Evolutionary conservation across 2,113 vertebrate species (phyloP), one percentile per base, ranked within the genome.

Genomic region (Festucalex cinctus): DNA sequence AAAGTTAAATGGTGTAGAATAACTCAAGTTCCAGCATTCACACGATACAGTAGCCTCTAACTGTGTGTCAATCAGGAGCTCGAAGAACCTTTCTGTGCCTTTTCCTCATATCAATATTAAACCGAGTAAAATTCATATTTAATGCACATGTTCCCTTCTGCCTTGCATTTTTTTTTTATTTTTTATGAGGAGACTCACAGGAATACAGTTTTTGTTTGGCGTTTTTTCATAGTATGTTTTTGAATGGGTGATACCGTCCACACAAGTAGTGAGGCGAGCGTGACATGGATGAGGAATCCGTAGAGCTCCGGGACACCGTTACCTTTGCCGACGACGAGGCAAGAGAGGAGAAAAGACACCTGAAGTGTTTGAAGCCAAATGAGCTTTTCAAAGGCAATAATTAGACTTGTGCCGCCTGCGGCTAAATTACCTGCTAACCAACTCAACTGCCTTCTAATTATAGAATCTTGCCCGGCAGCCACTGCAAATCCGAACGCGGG

Each of bases 341-440:
- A 78, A 46, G 81, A 88, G 84, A 89, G 85, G 81, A 72, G 85
- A 77, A 75, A 83, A 89, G 88, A 89, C 88, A 92, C 91, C 90
- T 91, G 86, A 92, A 92, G 91, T 92, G 88, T 88, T 91, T 88
- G 88, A 90, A 80, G 86, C 88, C 87, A 92, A 93, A 93, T 92
- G 88, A 91, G 89, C 86, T 91, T 92, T 91, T 92, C 88, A 90
- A 89, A 91, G 85, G 89, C 91, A 92, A 92, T 93, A 92, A 92
- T 92, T 92, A 93, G 89, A 91, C 90, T 91, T 90, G 83, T 83
- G 72, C 79, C 83, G 60, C 91, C 90, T 90, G 73, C 89, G 91
- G 91, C 88, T 92, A 91, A 90, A 93, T 92, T 91, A 92, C 91
- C 92, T 93, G 91, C 89, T 91, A 88, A 86, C 86, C 89, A 88